These are phyloP conservation scores for Anorthoa munda DNA, from an alignment of 2,888 invertebrate genomes.

Conservation along the genomic window DNA sequence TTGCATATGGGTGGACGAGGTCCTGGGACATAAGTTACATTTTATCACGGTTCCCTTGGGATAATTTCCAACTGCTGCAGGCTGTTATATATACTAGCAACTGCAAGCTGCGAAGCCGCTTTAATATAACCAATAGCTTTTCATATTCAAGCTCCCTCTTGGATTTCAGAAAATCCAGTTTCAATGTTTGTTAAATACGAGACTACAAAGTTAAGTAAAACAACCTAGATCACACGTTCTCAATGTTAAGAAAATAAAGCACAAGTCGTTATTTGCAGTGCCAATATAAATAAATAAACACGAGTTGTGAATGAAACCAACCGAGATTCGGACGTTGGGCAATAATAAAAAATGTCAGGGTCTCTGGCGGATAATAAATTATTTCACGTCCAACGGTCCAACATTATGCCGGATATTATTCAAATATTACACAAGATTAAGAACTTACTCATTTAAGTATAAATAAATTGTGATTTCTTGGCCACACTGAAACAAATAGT, in stretches of 20 bases:
- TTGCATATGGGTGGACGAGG: too few species aligned
- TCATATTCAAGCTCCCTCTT: background rate
- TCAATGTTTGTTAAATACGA: background rate
- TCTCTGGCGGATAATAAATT: slow-evolving; percentile 52
- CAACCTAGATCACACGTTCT: slow-evolving; percentile 9
- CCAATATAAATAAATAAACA: slow-evolving; percentile 34
- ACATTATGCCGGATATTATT: slow-evolving; percentile 66
- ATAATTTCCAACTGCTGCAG: too few species aligned
- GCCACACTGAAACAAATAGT: too few species aligned
- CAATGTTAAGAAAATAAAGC: background rate
- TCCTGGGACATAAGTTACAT: too few species aligned
- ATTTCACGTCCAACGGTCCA: slow-evolving; percentile 52
- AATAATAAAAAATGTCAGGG: slow-evolving; percentile 71
- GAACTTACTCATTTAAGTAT: slow-evolving; percentile 8
- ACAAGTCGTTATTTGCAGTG: slow-evolving; percentile 11
- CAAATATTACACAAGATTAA: slow-evolving; percentile 51
- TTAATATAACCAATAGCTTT: background rate
- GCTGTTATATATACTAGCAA: too few species aligned
- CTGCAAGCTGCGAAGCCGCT: too few species aligned
- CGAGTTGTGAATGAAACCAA: slow-evolving; percentile 52
- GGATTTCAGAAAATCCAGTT: background rate
- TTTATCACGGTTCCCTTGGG: too few species aligned
- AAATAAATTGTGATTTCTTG: background rate
- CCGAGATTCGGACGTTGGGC: slow-evolving; percentile 37
- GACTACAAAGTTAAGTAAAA: background rate